phyloP scores from a whole-genome alignment of 2,113 vertebrate genomes.

The Promerops cafer region DNA sequence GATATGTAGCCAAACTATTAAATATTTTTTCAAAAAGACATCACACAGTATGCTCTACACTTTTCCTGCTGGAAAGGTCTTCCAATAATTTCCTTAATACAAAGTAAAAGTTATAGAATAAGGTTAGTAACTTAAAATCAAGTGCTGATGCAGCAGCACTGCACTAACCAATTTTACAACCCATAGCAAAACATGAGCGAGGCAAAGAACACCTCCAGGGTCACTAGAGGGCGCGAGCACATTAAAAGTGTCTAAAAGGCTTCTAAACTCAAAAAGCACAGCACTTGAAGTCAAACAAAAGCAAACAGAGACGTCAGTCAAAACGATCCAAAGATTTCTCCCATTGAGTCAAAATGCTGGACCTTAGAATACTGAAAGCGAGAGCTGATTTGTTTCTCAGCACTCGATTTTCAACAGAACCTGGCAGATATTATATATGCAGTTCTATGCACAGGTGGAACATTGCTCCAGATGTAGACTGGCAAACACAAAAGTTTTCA shows the following conservation, averaged over 20 bases:
- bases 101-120: background rate
- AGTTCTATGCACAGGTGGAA: background rate
- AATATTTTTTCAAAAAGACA: background rate
- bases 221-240: conserved; percentile 25
- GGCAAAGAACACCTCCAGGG: background rate
- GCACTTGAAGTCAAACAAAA: background rate
- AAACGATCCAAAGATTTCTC: background rate
- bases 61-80: background rate
- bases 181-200: background rate
- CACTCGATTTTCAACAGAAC: background rate
- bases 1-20: background rate
- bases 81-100: background rate
- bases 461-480: background rate
- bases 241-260: background rate
- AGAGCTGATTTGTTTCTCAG: background rate
- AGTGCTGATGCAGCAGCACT: background rate
- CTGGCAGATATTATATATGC: background rate
- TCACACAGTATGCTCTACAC: background rate
- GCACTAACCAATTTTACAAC: background rate
- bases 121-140: background rate
- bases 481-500: background rate
- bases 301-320: background rate
- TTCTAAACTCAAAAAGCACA: background rate
- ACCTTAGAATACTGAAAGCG: background rate
- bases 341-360: background rate